These are phyloP conservation scores for Phragmatobia fuliginosa DNA, from an alignment of 2,888 invertebrate genomes.

Conservation along the genomic window DNA sequence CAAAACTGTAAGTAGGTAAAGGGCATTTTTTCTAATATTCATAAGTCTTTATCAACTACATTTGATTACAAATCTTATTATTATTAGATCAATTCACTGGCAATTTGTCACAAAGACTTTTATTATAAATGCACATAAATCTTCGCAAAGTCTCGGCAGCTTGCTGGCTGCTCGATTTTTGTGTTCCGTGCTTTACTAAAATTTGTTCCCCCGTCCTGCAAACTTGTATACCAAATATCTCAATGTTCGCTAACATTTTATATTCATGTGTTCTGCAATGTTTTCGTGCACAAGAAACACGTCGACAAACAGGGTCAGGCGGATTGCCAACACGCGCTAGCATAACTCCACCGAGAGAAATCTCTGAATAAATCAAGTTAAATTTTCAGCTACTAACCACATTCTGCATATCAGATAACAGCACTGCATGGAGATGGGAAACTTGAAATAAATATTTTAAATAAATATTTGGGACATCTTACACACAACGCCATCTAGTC, in stretches of 20 bases:
- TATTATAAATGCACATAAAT: neutral
- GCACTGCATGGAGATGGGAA: too few relatives aligned
- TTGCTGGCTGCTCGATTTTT: too few relatives aligned
- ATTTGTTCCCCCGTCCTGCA: neutral
- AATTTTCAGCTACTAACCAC: neutral
- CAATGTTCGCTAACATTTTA: neutral
- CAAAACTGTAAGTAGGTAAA: too few relatives aligned
- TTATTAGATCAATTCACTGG: neutral
- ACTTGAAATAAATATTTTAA: too few relatives aligned
- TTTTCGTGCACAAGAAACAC: slow-evolving; percentile 1
- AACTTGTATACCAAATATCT: neutral
- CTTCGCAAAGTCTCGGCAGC: neutral
- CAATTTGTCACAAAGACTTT: neutral
- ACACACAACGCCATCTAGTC: too few relatives aligned
- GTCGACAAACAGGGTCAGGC: slow-evolving; percentile 1
- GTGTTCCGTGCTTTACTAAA: too few relatives aligned
- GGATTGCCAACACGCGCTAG: slow-evolving; percentile 1
- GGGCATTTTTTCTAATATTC: too few relatives aligned
- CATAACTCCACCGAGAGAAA: neutral
- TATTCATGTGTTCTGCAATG: neutral
- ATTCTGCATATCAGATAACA: too few relatives aligned
- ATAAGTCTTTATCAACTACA: neutral
- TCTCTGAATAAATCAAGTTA: slow-evolving; percentile 2
- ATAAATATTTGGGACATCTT: too few relatives aligned
- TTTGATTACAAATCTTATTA: neutral